A percentile compares a stretch with the other conserved stretches of the same genome.
Conservation (phyloP, 2,113 vertebrate genomes). For the Percina caprodes region DNA sequence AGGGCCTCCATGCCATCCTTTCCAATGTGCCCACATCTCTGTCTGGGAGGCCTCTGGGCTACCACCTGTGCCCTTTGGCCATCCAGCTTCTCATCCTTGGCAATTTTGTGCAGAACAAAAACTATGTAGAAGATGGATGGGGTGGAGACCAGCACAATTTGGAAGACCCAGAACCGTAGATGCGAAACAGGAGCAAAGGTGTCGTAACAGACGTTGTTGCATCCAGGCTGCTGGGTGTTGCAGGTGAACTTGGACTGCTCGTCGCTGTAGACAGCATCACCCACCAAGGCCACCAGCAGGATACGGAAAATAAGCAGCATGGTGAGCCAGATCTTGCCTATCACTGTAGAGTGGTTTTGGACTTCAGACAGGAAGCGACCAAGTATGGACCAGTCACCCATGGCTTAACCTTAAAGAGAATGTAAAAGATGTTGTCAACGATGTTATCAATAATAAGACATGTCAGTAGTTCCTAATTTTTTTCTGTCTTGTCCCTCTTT, state of each 20-base stretch:
- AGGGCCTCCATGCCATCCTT: slow-evolving; percentile 27
- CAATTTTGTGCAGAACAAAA: slow-evolving; percentile 80
- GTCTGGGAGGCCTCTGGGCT: slow-evolving; percentile 24
- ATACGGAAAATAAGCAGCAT: slow-evolving; percentile 82
- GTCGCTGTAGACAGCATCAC: slow-evolving; percentile 76
- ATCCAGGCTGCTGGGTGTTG: slow-evolving; percentile 80
- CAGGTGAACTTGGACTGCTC: slow-evolving; percentile 82
- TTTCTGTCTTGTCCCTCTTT: neutral
- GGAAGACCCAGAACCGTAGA: slow-evolving; percentile 82
- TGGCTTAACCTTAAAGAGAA: slow-evolving; percentile 54
- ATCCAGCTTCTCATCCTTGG: slow-evolving; percentile 74
- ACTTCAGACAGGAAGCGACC: slow-evolving; percentile 78
- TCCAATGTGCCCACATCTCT: neutral
- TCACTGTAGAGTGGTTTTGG: slow-evolving; percentile 80
- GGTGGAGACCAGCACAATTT: slow-evolving; percentile 79
- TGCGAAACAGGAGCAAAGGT: slow-evolving; percentile 77
- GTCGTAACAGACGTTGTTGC: slow-evolving; percentile 78
- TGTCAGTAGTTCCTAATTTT: neutral
- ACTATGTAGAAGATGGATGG: slow-evolving; percentile 81
- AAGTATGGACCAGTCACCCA: slow-evolving; percentile 81
- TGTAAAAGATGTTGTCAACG: neutral
- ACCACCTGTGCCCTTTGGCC: slow-evolving; percentile 51
- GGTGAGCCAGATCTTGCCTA: slow-evolving; percentile 82
- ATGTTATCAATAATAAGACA: neutral
- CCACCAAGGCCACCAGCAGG: slow-evolving; percentile 79